Percentiles rank a stretch among this genome's conserved stretches.
phyloP scores from a whole-genome alignment of 2,888 invertebrate genomes.

The Tinea semifulvella region DNA sequence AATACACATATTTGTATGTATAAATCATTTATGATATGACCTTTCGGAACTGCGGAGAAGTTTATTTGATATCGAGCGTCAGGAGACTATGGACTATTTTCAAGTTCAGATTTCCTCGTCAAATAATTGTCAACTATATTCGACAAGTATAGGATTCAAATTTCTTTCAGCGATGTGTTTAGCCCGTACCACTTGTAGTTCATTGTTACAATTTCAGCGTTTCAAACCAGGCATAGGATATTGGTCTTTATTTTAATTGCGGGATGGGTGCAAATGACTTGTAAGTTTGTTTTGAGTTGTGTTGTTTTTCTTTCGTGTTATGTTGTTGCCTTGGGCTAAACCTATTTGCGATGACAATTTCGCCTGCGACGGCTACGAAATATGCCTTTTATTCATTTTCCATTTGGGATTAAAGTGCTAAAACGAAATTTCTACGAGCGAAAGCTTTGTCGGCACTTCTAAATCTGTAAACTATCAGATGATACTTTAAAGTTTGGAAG shows the following conservation, averaged over 20 bases:
- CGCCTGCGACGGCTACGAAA: constrained; percentile 62
- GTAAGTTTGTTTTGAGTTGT: neutral
- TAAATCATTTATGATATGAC: constrained; percentile 27
- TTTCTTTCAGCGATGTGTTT: constrained; percentile 33
- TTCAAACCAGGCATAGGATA: constrained; percentile 18
- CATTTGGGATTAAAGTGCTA: constrained; percentile 62
- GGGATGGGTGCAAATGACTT: constrained; percentile 24
- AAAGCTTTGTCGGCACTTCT: neutral
- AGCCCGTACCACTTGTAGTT: constrained; percentile 26
- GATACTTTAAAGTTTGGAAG: no score
- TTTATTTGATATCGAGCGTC: constrained; percentile 68
- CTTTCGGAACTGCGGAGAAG: constrained; percentile 37
- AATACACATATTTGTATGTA: neutral
- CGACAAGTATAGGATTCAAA: constrained; percentile 18
- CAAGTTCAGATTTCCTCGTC: constrained; percentile 62
- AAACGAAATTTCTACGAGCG: constrained; percentile 53
- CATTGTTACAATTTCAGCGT: constrained; percentile 57
- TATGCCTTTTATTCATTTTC: constrained; percentile 64
- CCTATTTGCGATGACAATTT: constrained; percentile 68
- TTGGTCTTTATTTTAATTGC: constrained; percentile 19
- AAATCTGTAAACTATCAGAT: no score
- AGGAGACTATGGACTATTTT: constrained; percentile 56
- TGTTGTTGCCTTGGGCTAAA: constrained; percentile 46
- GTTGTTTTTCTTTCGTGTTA: neutral
- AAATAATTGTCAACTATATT: constrained; percentile 53